These are phyloP conservation scores for Bubalus kerabau DNA, from an alignment of 2,113 vertebrate genomes.

Conservation along the genomic window DNA sequence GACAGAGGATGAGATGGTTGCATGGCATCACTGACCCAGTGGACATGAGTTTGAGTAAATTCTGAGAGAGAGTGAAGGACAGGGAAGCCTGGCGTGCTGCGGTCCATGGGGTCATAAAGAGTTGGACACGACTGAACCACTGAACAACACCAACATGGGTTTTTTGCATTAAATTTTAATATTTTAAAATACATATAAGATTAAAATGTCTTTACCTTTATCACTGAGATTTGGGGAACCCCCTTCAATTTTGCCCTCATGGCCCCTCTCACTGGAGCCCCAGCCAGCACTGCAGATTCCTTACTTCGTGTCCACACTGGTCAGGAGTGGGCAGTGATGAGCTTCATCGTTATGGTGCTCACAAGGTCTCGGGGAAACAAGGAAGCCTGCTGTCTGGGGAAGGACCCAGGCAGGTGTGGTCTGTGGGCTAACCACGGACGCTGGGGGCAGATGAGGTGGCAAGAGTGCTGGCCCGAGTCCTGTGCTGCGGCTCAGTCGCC, in stretches of 20 bases:
- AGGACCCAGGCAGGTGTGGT: rapidly evolving
- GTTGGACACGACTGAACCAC: rapidly evolving
- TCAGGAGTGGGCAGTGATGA: neutral
- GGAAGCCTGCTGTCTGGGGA: neutral
- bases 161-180: neutral
- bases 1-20: neutral
- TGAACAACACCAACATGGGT: neutral
- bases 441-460: too few relatives aligned
- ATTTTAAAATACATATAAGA: neutral
- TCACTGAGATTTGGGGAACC: neutral
- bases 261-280: rapidly evolving
- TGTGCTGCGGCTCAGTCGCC: rapidly evolving
- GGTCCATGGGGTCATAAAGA: neutral
- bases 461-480: rapidly evolving
- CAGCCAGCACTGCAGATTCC: neutral
- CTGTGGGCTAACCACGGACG: neutral
- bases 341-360: neutral
- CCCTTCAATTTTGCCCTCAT: neutral
- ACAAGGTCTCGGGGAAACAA: neutral
- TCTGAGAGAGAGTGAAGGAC: neutral
- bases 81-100: neutral
- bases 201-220: neutral
- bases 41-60: neutral
- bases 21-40: neutral
- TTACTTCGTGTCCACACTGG: rapidly evolving